phyloP scores from a whole-genome alignment of 2,888 invertebrate genomes.

The Orchesellides sinensis region DNA sequence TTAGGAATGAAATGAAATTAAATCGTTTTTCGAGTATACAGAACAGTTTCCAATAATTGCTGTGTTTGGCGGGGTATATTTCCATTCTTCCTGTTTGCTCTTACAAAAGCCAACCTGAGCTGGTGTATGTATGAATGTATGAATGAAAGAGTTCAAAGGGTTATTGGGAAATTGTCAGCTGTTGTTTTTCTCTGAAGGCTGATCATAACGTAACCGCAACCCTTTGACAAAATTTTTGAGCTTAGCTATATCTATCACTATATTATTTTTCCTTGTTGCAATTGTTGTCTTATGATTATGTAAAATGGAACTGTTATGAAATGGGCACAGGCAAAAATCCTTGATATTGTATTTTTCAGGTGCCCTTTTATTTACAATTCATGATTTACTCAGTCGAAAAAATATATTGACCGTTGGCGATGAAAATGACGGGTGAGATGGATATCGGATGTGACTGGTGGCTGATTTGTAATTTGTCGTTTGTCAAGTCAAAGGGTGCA shows the following conservation, averaged over 20 bases:
- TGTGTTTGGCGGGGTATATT: not conserved
- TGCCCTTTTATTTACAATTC: constrained; percentile 23
- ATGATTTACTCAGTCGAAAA: constrained; percentile 42
- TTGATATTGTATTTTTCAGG: constrained; percentile 40
- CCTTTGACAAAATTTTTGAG: constrained; percentile 18
- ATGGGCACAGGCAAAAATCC: not conserved
- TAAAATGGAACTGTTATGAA: constrained; percentile 37
- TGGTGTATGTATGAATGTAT: too few relatives aligned
- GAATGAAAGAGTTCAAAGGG: too few relatives aligned
- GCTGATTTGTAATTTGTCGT: constrained; percentile 36
- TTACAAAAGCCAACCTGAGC: too few relatives aligned
- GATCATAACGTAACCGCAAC: constrained; percentile 47
- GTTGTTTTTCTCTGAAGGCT: constrained; percentile 49
- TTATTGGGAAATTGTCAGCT: constrained; percentile 49
- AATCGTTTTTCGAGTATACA: constrained; percentile 10
- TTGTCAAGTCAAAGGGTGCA: constrained; percentile 27
- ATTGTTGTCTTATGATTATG: constrained; percentile 51
- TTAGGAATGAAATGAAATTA: constrained; percentile 21
- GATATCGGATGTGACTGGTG: not conserved
- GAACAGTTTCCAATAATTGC: constrained; percentile 24
- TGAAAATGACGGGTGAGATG: not conserved
- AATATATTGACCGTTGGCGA: constrained; percentile 42
- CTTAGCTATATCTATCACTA: not conserved
- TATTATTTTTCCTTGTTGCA: constrained; percentile 20
- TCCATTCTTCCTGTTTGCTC: too few relatives aligned